Base-by-base conservation (phyloP, 2,797 vertebrate genomes). In the Mionectes olivaceus region DNA sequence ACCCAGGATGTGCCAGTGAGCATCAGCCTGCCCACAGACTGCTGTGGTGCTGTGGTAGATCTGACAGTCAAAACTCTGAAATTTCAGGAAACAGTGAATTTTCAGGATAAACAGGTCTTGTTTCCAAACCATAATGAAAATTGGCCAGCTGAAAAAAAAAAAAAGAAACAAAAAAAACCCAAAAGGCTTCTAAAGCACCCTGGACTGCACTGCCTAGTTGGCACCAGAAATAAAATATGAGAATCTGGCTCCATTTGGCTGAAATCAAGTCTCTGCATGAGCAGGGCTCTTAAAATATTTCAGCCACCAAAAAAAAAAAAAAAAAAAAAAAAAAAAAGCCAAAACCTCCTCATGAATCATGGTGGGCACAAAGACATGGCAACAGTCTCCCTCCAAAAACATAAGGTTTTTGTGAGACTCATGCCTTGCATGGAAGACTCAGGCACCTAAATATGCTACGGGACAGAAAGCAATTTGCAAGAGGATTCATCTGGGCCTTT, bases 401-500 rank as follows among this genome's bases (percentile, higher is more conserved):
- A 3, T 19, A 57, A 70, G 28, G 30, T 27, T 89, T 83, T 12
- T 83, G 57, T 64, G 56, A 83, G 50, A 44, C 4, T 64, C n/a
- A 10, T 22, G 43, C 28, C 19, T 50, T 50, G 7, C 28, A 24
- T 50, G 16, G 47, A 52, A 33, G 64, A 53, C 46, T 70, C 60
- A 65, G 41, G 60, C 39, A 68, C 55, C 44, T 81, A 24, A 92
- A 84, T 49, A 61, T 3, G 0, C 69, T 87, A 23, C 10, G 75
- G 50, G 39, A 55, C 49, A 86, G 55, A 50, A 82, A 70, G 44
- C 32, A 76, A 75, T 92, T 49, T 86, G 65, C 64, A 83, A 55
- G 35, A 79, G 69, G 79, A 83, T 81, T 93, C 75, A 89, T 74
- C 77, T 84, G 69, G 52, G 65, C 71, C 67, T 88, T 86, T 84